phyloP scores from a whole-genome alignment of 2,888 invertebrate species.

The Pogonocherus hispidulus region DNA sequence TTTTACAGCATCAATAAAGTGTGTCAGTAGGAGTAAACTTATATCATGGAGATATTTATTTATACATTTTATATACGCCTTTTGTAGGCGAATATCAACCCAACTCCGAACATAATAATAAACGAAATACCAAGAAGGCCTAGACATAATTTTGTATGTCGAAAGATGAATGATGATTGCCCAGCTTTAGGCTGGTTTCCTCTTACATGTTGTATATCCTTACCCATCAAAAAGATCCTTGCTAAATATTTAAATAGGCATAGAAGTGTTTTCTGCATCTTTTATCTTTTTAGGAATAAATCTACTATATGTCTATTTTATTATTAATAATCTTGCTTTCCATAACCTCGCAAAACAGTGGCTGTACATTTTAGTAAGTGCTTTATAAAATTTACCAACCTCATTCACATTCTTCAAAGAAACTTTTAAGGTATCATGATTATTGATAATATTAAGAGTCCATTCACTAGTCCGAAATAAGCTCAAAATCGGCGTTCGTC shows the following conservation, averaged over 20 bases:
- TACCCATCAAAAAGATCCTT: background rate
- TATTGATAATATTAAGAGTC: too few species aligned
- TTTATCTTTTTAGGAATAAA: background rate
- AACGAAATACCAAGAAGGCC: slow-evolving; percentile 15
- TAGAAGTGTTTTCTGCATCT: background rate
- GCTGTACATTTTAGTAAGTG: too few species aligned
- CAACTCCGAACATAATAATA: slow-evolving; percentile 17
- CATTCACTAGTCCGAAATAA: too few species aligned
- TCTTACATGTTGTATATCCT: background rate
- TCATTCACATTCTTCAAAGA: background rate
- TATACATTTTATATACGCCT: slow-evolving; percentile 10
- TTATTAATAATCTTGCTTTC: too few species aligned
- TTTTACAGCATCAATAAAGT: slow-evolving; percentile 18
- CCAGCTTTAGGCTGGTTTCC: slow-evolving; percentile 14
- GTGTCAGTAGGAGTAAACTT: slow-evolving; percentile 6
- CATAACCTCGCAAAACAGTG: too few species aligned
- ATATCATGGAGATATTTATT: slow-evolving; percentile 23
- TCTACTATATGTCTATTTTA: background rate
- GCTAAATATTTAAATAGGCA: slow-evolving; percentile 8
- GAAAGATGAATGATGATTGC: slow-evolving; percentile 22
- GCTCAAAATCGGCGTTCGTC: too few species aligned
- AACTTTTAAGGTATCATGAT: too few species aligned
- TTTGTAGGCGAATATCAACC: slow-evolving; percentile 7
- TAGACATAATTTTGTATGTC: slow-evolving; percentile 17
- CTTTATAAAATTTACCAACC: too few species aligned